These are phyloP conservation scores for Chaetodon trifascialis DNA, from an alignment of 2,113 vertebrate species.

Conservation along the genomic window DNA sequence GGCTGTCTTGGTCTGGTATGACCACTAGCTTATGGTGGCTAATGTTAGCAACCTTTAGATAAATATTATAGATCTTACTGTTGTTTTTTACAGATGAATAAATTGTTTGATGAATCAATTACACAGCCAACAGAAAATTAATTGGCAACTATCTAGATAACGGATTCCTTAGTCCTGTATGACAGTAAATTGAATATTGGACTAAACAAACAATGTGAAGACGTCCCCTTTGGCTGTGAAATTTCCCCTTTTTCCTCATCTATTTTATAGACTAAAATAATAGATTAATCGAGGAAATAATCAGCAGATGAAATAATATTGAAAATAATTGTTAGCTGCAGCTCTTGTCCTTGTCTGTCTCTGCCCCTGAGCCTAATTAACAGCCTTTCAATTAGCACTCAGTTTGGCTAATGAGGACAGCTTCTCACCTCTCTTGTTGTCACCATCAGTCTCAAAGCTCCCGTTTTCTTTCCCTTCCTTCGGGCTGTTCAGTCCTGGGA, in stretches of 20 bases:
- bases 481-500: slow-evolving; percentile 52
- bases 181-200: not conserved
- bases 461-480: slow-evolving; percentile 78
- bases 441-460: slow-evolving; percentile 76
- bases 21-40: no score
- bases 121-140: no score
- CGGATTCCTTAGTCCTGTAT: not conserved
- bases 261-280: not conserved
- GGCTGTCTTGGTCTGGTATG: no score
- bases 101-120: no score
- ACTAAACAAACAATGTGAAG: not conserved
- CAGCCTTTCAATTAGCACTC: not conserved
- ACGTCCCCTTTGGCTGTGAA: not conserved
- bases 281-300: not conserved
- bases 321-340: not conserved
- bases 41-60: not conserved
- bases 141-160: no score
- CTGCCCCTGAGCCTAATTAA: not conserved
- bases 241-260: not conserved
- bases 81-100: no score
- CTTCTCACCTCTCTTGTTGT: slow-evolving; percentile 72
- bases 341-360: not conserved
- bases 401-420: not conserved
- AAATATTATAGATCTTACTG: no score
- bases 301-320: not conserved